Evolutionary conservation across 2,888 invertebrate species (phyloP).

Genomic region (Thera obeliscata): DNA sequence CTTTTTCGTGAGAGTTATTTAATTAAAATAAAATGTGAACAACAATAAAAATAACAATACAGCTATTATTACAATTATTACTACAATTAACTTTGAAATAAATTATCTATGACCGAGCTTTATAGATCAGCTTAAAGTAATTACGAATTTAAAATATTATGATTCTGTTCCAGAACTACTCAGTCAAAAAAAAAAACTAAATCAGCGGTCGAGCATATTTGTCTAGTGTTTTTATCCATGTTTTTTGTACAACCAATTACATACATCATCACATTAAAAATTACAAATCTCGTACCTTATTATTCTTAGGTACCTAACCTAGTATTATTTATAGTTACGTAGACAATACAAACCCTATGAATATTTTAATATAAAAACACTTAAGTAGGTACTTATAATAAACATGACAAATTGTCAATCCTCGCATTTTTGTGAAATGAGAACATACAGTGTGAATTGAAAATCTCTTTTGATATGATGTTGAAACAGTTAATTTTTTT

Average conservation of each 20-base stretch:
- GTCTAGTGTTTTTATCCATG: too few relatives aligned
- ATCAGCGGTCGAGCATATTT: too few relatives aligned
- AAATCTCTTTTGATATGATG: background rate
- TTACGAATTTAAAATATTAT: too few relatives aligned
- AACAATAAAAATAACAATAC: too few relatives aligned
- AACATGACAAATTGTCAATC: background rate
- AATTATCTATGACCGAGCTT: background rate
- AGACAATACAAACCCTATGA: constrained; percentile 5
- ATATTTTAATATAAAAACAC: background rate
- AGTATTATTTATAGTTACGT: constrained; percentile 7
- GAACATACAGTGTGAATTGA: too few relatives aligned
- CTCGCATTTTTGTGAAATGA: background rate
- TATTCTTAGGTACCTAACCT: background rate
- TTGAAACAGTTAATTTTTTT: background rate
- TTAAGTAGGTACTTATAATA: background rate
- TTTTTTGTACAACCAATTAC: background rate
- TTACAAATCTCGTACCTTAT: constrained; percentile 2
- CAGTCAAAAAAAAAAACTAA: too few relatives aligned
- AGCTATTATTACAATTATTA: too few relatives aligned
- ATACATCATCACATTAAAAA: constrained; percentile 5
- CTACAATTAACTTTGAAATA: too few relatives aligned
- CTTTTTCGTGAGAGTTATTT: too few relatives aligned
- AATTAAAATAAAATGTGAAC: too few relatives aligned
- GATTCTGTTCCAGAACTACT: too few relatives aligned
- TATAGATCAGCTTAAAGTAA: background rate